Conservation (phyloP, 2,888 invertebrate species). For the Ferrisia virgata region DNA sequence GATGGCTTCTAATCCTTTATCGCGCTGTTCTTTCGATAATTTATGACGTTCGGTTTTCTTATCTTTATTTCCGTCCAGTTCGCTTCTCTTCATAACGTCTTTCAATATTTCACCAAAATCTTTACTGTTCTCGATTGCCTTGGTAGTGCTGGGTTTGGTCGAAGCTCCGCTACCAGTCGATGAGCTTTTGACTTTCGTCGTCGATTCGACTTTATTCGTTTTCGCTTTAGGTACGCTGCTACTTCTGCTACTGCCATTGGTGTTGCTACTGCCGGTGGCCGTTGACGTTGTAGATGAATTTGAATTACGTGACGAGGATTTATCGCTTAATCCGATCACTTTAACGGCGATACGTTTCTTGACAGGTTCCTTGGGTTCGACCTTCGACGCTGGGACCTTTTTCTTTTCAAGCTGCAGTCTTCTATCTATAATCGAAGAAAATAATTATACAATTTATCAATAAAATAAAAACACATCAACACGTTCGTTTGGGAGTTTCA, state of each 20-base stretch:
- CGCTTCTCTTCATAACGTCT: background rate
- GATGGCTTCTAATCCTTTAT: background rate
- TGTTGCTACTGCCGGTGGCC: background rate
- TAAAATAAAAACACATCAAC: background rate
- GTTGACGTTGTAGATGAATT: background rate
- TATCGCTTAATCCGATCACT: background rate
- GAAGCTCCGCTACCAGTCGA: too few species aligned
- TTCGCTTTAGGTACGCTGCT: background rate
- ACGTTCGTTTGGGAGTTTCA: background rate
- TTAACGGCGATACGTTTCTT: background rate
- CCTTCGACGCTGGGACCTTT: background rate
- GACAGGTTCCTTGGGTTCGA: background rate
- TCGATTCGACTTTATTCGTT: background rate
- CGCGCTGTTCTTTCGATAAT: constrained; percentile 21
- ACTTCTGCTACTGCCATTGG: background rate
- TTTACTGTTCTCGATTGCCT: background rate
- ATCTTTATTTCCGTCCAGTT: background rate
- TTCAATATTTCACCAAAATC: background rate
- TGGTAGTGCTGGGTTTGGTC: too few species aligned
- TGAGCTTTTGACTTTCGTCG: too few species aligned
- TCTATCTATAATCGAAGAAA: constrained; percentile 7
- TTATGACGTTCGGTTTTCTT: background rate
- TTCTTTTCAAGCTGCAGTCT: background rate
- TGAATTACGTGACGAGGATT: background rate
- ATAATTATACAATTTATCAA: background rate